Base-by-base conservation (phyloP, 2,113 vertebrate species). In the Oostethus manadensis region DNA sequence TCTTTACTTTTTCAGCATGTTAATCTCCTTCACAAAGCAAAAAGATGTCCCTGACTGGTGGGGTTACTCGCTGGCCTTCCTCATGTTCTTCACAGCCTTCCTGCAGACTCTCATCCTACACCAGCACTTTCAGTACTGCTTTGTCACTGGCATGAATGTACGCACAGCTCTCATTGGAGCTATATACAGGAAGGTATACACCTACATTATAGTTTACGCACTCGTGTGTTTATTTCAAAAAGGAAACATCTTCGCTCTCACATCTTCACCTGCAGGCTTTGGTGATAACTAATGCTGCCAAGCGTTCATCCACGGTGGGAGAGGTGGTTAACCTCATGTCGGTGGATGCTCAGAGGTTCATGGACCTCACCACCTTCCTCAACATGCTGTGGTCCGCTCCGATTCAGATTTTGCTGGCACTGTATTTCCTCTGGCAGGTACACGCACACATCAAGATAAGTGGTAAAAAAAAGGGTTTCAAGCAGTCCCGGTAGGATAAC, bases 291-390 rank as follows among this genome's bases (percentile, higher is more conserved):
- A 98, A 93, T 14, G 88, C 94, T 0, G 95, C 93, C 1, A 98
- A 94, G 54, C 94, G 92, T 3, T 88, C 92, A 0, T 94, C 93
- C 3, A 96, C 97, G 0, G 86, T 98, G 48, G 97, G 97, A 33
- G 96, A 99, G 77, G 88, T 98, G 0, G 95, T 98, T 60, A 98
- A 99, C 82, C 81, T 99, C 80, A 98, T 99, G 95, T 95, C 97
- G 0, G 95, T 98, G 73, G 97, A 99, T 1, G 94, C 95, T 0
- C 96, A 99, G 3, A 89, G 92, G 29, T 95, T 98, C 87, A 92
- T 93, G 92, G 94, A 98, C 61, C 77, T 97, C 33, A 76, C 84
- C 66, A 89, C 90, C 26, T 97, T 93, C 85, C 89, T 99, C 71
- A 94, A 94, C 82, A 90, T 98, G 93, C 33, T 98, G 74, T 98